Evolutionary conservation across 2,888 invertebrate genomes (phyloP).

Genomic region (Drosophila atripex): DNA sequence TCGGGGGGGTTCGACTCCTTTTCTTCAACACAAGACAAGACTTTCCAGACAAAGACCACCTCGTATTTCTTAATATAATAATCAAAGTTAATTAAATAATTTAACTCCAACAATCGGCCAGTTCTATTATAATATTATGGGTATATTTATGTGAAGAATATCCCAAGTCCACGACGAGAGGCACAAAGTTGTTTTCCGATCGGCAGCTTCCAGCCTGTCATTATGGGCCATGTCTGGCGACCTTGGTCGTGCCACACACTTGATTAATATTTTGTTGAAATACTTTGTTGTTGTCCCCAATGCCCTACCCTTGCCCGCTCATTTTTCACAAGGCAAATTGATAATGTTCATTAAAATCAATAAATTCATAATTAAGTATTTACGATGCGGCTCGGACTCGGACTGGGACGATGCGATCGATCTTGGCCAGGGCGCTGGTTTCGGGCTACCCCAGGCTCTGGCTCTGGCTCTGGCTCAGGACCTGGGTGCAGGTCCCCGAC

Average conservation of each 20-base stretch:
- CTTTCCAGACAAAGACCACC: too few species aligned
- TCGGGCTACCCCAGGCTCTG: too few species aligned
- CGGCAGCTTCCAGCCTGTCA: conserved; percentile 25
- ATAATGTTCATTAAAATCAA: conserved; percentile 77
- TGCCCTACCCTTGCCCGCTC: background rate
- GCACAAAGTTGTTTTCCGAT: background rate
- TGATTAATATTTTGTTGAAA: conserved; percentile 61
- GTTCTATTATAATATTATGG: too few species aligned
- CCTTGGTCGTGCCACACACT: conserved; percentile 27
- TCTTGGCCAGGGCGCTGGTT: background rate
- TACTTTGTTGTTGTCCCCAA: conserved; percentile 25
- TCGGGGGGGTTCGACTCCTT: too few species aligned
- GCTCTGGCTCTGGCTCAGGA: background rate
- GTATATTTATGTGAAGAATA: too few species aligned
- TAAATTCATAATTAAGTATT: conserved; percentile 73
- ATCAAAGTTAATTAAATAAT: background rate
- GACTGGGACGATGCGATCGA: background rate
- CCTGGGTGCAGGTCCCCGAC: background rate
- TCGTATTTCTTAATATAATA: background rate
- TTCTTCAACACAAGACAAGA: too few species aligned
- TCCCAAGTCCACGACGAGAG: background rate
- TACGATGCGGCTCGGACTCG: conserved; percentile 7
- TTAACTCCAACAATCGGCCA: background rate
- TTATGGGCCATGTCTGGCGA: conserved; percentile 32
- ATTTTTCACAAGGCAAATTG: conserved; percentile 65